phyloP scores from a whole-genome alignment of 1,140 invertebrate genomes.

The Drosophila sproati region DNA sequence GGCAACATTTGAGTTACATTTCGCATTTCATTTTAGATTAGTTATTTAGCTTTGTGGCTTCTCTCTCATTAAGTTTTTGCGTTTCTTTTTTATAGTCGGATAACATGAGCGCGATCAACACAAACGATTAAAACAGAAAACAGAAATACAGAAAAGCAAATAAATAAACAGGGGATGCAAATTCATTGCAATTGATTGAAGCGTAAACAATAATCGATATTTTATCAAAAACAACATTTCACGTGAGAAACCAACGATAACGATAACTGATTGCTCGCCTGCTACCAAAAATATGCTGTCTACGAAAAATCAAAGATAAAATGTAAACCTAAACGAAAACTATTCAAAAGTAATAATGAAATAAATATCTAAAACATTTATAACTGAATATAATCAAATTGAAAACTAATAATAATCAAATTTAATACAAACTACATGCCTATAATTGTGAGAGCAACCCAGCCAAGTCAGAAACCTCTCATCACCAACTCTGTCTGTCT shows the following conservation, averaged over 20 bases:
- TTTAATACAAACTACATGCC: constrained; percentile 69
- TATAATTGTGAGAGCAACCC: constrained; percentile 41
- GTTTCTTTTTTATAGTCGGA: constrained; percentile 30
- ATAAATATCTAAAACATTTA: constrained; percentile 9
- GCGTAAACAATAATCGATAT: constrained; percentile 77
- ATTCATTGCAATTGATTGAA: constrained; percentile 53
- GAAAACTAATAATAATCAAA: constrained; percentile 63
- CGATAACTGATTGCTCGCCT: constrained; percentile 71
- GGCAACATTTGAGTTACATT: constrained; percentile 32
- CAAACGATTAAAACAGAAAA: constrained; percentile 3
- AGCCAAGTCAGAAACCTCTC: constrained; percentile 18
- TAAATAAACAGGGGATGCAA: constrained; percentile 66
- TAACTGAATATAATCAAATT: constrained; percentile 10
- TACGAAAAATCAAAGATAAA: constrained; percentile 25
- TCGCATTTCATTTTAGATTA: constrained; percentile 17
- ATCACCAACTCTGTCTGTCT: neutral
- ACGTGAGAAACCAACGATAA: constrained; percentile 57
- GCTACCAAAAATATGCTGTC: constrained; percentile 72
- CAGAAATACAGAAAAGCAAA: constrained; percentile 11
- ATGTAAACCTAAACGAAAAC: constrained; percentile 3
- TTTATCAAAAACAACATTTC: constrained; percentile 69
- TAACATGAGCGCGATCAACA: constrained; percentile 42
- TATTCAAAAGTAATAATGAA: constrained; percentile 9
- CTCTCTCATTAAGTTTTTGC: constrained; percentile 41
- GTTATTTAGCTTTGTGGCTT: constrained; percentile 42